A percentile compares a stretch with the other conserved stretches of the same genome.
Conservation (phyloP, 2,797 vertebrate species). For the Aulostomus chinensis region DNA sequence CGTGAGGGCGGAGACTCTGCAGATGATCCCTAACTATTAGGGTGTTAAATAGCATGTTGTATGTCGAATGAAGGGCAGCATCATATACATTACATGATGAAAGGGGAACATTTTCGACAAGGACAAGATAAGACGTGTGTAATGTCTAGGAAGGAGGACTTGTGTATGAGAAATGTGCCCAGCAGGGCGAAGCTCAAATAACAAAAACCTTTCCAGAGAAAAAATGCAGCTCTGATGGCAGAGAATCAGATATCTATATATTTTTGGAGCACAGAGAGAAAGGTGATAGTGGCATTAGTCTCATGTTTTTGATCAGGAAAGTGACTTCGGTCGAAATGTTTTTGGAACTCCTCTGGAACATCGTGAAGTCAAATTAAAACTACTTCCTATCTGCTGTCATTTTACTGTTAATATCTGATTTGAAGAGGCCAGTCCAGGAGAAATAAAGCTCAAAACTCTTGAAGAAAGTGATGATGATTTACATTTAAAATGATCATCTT, state of each 20-base stretch:
- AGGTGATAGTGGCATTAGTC: constrained; percentile 62
- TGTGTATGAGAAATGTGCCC: constrained; percentile 49
- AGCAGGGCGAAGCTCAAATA: constrained; percentile 56
- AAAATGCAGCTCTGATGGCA: constrained; percentile 67
- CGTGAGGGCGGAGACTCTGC: constrained; percentile 39
- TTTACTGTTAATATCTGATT: too few species aligned
- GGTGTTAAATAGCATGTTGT: constrained; percentile 68
- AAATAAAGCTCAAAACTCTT: too few species aligned
- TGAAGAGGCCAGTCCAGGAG: too few species aligned
- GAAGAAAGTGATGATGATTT: too few species aligned
- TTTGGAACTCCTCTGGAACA: constrained; percentile 1
- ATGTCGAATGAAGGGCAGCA: constrained; percentile 57
- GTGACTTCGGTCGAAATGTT: constrained; percentile 49
- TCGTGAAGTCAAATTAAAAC: constrained; percentile 9
- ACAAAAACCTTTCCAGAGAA: constrained; percentile 56
- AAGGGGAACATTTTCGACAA: constrained; percentile 35
- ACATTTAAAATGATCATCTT: too few species aligned
- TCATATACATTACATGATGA: constrained; percentile 56
- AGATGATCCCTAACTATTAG: constrained; percentile 47
- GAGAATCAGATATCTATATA: constrained; percentile 69
- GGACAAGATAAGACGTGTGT: constrained; percentile 61
- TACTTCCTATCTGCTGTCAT: too few species aligned
- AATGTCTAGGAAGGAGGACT: constrained; percentile 42
- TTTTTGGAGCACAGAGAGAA: constrained; percentile 65
- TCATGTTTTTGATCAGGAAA: constrained; percentile 49